These are phyloP conservation scores for Parthenolecanium corni DNA, from an alignment of 2,888 invertebrate genomes.

Conservation along the genomic window DNA sequence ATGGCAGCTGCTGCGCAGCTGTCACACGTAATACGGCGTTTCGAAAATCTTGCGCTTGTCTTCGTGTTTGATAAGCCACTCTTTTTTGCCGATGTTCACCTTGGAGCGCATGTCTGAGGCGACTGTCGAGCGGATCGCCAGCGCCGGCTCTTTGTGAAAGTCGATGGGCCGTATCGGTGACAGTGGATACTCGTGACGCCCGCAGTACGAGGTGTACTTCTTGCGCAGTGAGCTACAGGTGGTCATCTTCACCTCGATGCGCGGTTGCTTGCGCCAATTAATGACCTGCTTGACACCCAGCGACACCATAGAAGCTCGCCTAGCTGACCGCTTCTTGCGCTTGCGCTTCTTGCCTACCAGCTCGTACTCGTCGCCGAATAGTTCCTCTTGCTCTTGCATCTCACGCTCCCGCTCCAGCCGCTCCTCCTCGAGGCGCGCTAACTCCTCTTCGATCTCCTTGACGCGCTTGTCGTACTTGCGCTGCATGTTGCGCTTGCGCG, in stretches of 20 bases:
- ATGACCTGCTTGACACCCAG: constrained; percentile 17
- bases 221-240: neutral
- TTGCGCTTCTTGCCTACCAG: constrained; percentile 1
- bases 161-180: neutral
- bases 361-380: constrained; percentile 9
- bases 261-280: constrained; percentile 9
- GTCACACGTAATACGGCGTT: neutral
- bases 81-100: constrained; percentile 5
- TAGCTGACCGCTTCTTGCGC: constrained; percentile 19
- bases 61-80: constrained; percentile 2
- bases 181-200: neutral
- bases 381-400: constrained; percentile 1
- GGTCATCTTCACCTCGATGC: neutral
- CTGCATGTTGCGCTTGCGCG: neutral
- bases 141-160: constrained; percentile 3
- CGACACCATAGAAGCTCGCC: constrained; percentile 22
- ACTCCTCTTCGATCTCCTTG: constrained; percentile 4
- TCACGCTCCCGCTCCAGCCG: constrained; percentile 6
- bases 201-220: constrained; percentile 8
- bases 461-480: constrained; percentile 1
- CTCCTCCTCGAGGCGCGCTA: neutral
- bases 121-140: neutral
- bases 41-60: constrained; percentile 1
- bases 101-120: constrained; percentile 5
- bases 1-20: no score